Base-by-base conservation (phyloP, 2,888 invertebrate genomes). In the Lissocephala sabroskyi region DNA sequence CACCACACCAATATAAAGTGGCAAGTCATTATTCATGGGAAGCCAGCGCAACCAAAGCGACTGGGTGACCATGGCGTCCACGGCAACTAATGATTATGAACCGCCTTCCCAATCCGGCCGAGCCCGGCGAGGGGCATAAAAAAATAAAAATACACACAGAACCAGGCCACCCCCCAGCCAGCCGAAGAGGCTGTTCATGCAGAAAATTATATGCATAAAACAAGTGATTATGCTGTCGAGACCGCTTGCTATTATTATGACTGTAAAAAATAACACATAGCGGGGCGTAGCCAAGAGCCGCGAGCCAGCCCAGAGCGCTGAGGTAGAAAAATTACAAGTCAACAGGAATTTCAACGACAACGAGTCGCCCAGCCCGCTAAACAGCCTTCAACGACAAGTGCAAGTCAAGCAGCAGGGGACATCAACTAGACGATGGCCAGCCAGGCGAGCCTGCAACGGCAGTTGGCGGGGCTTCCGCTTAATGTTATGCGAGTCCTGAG, bases 201-300 rank as follows among this genome's bases (percentile, higher is more conserved):
- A 62, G 73, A 75, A 75, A 73, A 73, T 73, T 75, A 73, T 75
- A 73, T 75, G 60, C 76, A 73, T 75, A 66, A 71, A 75, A 50
- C 62, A 66, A 58, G 62, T 73, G 73, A 75, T 73, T 73, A 73
- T 73, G 66, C 45, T 73, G 71, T 75, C 71, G 59, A 68, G 59
- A 53, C 50, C 47, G 40, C 61, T 60, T 39, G 65, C 62, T 51
- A 56, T 70, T 70, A 64, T 74, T 74, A 62, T 60, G 51, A 50
- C 59, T 57, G 50, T 51, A 54, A 62, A 64, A 35, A 35, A 35
- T 35, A 35, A 35, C 13, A 35, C 35, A 35, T 16, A 35, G 16
- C 6, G 2, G 23, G 7, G 23, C 3, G 23, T 23, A 23, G 7
- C 3, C 23, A 23, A 23, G 7, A 23, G 23, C 23, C 4, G 16